phyloP scores from a whole-genome alignment of 2,888 invertebrate species.

The Trichogramma dendrolimi region DNA sequence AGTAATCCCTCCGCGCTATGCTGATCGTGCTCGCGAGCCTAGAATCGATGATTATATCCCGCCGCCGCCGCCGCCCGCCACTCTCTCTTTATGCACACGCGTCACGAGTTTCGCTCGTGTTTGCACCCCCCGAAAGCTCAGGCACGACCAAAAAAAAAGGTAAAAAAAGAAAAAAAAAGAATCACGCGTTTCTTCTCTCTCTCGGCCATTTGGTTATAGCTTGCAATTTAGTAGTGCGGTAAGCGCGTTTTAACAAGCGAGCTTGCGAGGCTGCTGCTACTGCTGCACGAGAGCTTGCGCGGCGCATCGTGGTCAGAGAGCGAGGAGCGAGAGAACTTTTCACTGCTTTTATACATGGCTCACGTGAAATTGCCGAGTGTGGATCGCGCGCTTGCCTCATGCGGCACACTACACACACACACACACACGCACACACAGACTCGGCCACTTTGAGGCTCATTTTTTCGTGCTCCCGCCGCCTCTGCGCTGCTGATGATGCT shows the following conservation, averaged over 20 bases:
- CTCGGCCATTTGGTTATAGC: neutral
- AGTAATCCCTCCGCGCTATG: too few species aligned
- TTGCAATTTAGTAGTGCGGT: too few species aligned
- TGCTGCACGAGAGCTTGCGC: too few species aligned
- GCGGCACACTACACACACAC: too few species aligned
- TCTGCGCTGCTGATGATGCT: neutral
- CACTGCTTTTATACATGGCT: too few species aligned
- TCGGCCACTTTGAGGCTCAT: neutral
- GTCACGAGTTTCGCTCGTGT: neutral
- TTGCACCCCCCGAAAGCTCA: slow-evolving; percentile 9
- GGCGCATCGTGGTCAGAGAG: neutral
- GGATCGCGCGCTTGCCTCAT: too few species aligned
- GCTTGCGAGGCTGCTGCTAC: too few species aligned
- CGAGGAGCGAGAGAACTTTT: neutral
- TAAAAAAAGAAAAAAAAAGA: slow-evolving; percentile 27
- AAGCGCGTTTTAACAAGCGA: too few species aligned
- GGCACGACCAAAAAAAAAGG: slow-evolving; percentile 15
- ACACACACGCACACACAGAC: too few species aligned
- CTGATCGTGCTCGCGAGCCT: too few species aligned
- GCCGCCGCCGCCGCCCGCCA: neutral
- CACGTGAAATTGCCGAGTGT: too few species aligned
- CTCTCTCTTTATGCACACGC: neutral
- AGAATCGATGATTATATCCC: neutral
- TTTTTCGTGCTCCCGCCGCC: neutral
- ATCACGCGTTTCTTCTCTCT: neutral